Evolutionary conservation across 1,140 invertebrate genomes (phyloP), one percentile per base, ranked within the genome.

Genomic region (Helicoverpa armigera): DNA sequence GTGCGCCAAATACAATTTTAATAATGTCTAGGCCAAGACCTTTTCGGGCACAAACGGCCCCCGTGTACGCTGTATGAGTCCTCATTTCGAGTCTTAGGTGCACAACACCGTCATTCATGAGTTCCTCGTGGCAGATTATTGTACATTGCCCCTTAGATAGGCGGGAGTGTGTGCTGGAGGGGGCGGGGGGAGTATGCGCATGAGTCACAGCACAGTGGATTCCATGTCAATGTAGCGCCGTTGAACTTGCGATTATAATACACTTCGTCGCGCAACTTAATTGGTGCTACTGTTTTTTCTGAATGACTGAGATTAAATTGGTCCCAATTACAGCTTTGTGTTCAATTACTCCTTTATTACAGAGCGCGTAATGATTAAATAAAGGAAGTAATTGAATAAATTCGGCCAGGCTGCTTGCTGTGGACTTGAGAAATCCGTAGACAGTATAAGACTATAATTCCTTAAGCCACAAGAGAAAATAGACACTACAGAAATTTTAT

Each of bases 161-260:
- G 50, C 70, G 70, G 70, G 29, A 77, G 75, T 51, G 9, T 48
- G 54, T 60, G 54, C 54, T n/a, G 18, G 58, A 60, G 43, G 43
- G 51, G 18, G 70, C 14, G 31, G 61, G 35, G 70, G 75, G 18
- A 43, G 58, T 72, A 80, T 69, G 77, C 48, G 51, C 61, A 53
- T 91, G 89, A 91, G 81, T 89, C 88, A 91, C 83, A 63, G 70
- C 35, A 35, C 35, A 48, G 60, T 82, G 82, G 82, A 87, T 88
- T 88, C 88, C 86, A 85, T 88, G 88, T 86, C 88, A 91, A 87
- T 84, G 89, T 85, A 83, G 77, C 80, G 83, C 83, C 82, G 86
- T 85, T 90, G 85, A 90, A 91, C 90, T 77, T 90, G 84, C 86
- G 79, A 85, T 88, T 72, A 82, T 77, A 76, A 79, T 78, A 85